Conservation (phyloP, 1,140 invertebrate species). For the Pissodes strobi region DNA sequence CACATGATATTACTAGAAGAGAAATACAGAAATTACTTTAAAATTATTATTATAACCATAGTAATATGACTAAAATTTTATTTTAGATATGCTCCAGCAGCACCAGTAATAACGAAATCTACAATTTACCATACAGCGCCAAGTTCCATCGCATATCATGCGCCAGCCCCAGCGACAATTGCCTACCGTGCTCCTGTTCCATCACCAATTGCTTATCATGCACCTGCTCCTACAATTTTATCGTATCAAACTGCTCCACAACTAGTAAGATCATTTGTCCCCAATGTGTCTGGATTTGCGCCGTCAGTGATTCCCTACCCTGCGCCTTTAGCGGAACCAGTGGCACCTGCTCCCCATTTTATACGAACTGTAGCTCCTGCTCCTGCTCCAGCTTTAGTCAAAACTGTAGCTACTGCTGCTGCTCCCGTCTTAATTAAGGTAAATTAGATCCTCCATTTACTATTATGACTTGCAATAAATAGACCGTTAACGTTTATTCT, state of each 20-base stretch:
- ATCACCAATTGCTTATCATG: neutral
- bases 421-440: slow-evolving; percentile 10
- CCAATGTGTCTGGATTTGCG: neutral
- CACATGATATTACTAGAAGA: no score
- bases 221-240: neutral
- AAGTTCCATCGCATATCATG: no score
- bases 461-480: neutral
- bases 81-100: no score
- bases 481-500: neutral
- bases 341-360: neutral
- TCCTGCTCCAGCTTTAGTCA: slow-evolving; percentile 4
- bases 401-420: neutral
- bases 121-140: no score
- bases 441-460: neutral
- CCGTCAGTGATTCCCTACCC: neutral
- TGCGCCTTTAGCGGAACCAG: neutral
- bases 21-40: no score
- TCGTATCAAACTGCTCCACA: neutral
- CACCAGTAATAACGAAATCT: no score
- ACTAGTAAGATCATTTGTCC: neutral
- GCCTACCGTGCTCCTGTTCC: neutral
- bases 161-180: neutral
- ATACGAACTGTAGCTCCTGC: neutral
- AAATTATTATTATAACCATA: no score
- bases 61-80: no score